Evolutionary conservation across 2,113 vertebrate genomes (phyloP), one percentile per base, ranked within the genome.

Genomic region (Baryphthengus martii): DNA sequence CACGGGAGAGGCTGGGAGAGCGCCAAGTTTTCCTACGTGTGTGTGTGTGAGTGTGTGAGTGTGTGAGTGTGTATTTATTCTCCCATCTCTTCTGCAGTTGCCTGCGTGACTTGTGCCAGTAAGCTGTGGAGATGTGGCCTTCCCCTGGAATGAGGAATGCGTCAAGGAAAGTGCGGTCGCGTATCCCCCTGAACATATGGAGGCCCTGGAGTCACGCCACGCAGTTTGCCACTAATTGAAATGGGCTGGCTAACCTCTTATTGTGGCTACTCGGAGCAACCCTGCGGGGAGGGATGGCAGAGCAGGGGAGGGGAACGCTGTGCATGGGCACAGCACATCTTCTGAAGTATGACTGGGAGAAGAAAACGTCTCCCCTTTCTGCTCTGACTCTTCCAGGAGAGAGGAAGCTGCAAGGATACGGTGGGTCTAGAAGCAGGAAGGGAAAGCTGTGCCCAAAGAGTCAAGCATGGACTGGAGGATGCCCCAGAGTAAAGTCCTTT

Each of bases 141-240:
- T 94, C 90, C 92, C 72, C 85, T 86, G 85, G 92, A 94, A 95
- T 73, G 92, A 96, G 93, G 88, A 93, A 96, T 96, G 92, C 94
- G 86, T 91, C 94, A 95, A 96, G 96, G 95, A 95, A 96, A 96
- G 97, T 92, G 96, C 3, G 80, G 93, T 75, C 92, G 79, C 66
- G 47, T 88, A 77, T 88, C 70, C 73, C 90, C 58, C 83, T 66
- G 88, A 95, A 82, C 91, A 90, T 84, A 96, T 89, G 94, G 94
- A 85, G 80, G 74, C 91, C 56, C 58, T 90, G 88, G 93, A 94
- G 93, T 88, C 90, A 95, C 17, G 79, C 96, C 96, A 90, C 85
- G 85, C 3, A 10, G 93, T 75, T 87, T 93, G 87, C 96, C 92
- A 85, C 95, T 96, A 97, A 97, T 96, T 95, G 96, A 90, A 96